These are phyloP conservation scores for Hybognathus amarus DNA, from an alignment of 2,797 vertebrate genomes.

Conservation along the genomic window DNA sequence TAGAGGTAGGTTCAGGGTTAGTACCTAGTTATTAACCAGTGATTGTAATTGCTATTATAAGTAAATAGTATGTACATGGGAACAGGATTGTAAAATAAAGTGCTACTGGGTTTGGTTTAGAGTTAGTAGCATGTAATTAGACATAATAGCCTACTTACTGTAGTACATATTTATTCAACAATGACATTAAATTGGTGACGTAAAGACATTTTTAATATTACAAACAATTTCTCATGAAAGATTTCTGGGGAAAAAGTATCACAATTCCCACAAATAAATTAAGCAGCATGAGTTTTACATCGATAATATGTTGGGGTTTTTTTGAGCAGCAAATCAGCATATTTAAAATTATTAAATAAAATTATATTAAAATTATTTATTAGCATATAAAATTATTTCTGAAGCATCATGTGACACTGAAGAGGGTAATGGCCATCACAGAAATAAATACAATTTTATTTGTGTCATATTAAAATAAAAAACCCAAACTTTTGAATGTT, in stretches of 20 bases:
- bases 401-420: not conserved
- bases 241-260: no score
- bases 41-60: no score
- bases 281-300: not conserved
- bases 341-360: no score
- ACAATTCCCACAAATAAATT: no score
- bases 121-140: not conserved
- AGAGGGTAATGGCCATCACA: not conserved
- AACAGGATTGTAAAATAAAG: no score
- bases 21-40: no score
- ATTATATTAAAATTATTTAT: no score
- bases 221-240: not conserved
- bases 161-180: not conserved
- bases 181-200: not conserved
- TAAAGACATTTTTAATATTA: not conserved
- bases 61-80: no score
- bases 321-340: not conserved
- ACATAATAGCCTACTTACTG: not conserved
- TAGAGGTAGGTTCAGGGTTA: no score
- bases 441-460: not conserved
- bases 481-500: not conserved
- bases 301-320: not conserved
- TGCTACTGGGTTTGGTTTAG: not conserved
- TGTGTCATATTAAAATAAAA: not conserved
- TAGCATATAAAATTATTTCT: not conserved